Evolutionary conservation across 1,140 invertebrate genomes (phyloP).

Genomic region (Agrilus planipennis): DNA sequence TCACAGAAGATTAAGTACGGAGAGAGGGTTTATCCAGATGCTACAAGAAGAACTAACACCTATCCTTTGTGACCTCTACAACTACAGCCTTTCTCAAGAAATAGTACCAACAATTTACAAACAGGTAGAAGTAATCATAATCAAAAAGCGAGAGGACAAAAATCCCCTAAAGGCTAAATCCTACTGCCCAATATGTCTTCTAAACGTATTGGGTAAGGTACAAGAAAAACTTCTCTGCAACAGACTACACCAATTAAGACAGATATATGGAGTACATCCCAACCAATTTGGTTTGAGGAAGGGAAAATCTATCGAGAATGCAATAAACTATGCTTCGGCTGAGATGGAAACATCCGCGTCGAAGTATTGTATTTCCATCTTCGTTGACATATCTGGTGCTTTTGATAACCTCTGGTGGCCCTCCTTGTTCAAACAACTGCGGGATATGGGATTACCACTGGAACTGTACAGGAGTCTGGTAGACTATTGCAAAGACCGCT

Average conservation of each 20-base stretch:
- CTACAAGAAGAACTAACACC: not conserved
- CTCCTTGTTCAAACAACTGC: constrained; percentile 20
- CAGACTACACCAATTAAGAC: constrained; percentile 7
- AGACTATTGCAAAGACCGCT: constrained; percentile 8
- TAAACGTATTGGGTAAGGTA: constrained; percentile 29
- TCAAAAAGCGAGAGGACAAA: not conserved
- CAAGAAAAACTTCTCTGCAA: constrained; percentile 26
- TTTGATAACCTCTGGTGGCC: constrained; percentile 36
- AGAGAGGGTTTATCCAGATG: not conserved
- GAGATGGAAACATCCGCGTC: too few relatives aligned
- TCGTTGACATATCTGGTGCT: constrained; percentile 35
- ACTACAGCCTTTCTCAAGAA: not conserved
- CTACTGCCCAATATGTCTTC: constrained; percentile 29
- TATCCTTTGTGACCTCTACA: not conserved
- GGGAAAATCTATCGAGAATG: not conserved
- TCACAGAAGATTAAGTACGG: not conserved
- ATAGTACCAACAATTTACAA: not conserved
- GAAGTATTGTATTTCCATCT: constrained; percentile 27
- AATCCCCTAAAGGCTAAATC: not conserved
- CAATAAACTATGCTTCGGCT: not conserved
- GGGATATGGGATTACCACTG: constrained; percentile 7
- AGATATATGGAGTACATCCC: not conserved
- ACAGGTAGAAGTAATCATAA: not conserved
- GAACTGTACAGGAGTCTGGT: not conserved
- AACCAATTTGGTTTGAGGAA: constrained; percentile 1